Evolutionary conservation across 1,140 invertebrate species (phyloP), one percentile per base, ranked within the genome.

Genomic region (Drosophila baimaii): DNA sequence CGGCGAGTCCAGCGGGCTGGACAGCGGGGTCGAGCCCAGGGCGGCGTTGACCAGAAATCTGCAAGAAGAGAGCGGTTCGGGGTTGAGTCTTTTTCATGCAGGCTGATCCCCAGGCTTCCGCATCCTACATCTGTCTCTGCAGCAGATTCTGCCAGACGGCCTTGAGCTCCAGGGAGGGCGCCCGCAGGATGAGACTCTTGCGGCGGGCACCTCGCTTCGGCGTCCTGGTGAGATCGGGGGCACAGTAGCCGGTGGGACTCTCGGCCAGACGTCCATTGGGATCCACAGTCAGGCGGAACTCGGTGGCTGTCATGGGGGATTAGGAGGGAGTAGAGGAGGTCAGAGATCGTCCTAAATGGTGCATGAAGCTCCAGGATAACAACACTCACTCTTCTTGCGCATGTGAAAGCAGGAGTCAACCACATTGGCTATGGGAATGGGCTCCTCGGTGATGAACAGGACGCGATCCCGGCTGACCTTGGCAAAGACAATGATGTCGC

Each of bases 81-180:
- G n/a, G 3, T 10, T 52, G 3, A 44, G 5, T 15, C 8, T 8
- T n/a, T n/a, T n/a, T n/a, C n/a, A n/a, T n/a, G n/a, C n/a, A n/a
- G n/a, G 3, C 4, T 1, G 8, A 10, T 10, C 1, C 8, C 0
- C 0, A 21, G 19, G 25, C 4, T 9, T 23, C 13, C 15, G 7
- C 2, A 1, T 93, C 95, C 95, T 93, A 97, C 96, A 97, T 96
- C 93, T 97, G 96, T 64, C 96, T 93, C 78, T 97, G 96, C 12
- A 97, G 93, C n/a, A 97, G 93, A 83, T 96, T 97, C 90, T 97
- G 96, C 97, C 96, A 97, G 3, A 97, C 96, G 19, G 96, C 96
- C 90, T 97, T 97, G 8, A 97, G 92, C 90, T 97, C 97, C 39
- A 95, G 93, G 1, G 95, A 96, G 0, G 96, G 96, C 1, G 97